Conservation (phyloP, 2,797 vertebrate species). For the Callimico goeldii region DNA sequence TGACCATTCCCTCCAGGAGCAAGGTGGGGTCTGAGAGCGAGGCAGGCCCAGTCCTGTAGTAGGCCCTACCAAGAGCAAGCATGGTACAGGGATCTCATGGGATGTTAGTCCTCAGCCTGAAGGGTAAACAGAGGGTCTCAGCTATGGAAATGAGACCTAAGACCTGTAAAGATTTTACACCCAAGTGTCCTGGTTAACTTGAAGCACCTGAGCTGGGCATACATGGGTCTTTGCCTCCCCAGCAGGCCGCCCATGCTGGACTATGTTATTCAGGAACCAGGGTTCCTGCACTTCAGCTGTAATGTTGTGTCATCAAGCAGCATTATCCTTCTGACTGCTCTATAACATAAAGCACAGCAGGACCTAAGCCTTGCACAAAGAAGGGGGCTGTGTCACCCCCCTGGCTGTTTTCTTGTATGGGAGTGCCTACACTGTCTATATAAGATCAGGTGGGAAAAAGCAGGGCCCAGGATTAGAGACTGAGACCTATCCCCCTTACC, state of each 20-base stretch:
- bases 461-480: not conserved
- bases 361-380: not conserved
- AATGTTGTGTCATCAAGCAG: not conserved
- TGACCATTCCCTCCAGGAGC: not conserved
- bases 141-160: not conserved
- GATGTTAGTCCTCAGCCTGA: not conserved
- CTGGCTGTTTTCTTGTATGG: not conserved
- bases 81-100: not conserved
- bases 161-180: not conserved
- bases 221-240: not conserved
- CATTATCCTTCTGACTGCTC: not conserved
- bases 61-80: not conserved
- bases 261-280: not conserved
- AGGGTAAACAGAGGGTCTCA: not conserved
- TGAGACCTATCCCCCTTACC: not conserved
- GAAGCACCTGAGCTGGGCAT: not conserved
- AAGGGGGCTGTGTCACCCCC: not conserved
- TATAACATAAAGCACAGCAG: not conserved
- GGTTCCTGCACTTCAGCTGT: not conserved
- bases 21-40: not conserved
- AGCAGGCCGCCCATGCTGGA: not conserved
- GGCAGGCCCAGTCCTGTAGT: not conserved
- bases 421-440: not conserved
- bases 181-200: constrained; percentile 49
- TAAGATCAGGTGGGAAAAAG: not conserved